Evolutionary conservation across 2,888 invertebrate species (phyloP).

Genomic region (Plemyria rubiginata): DNA sequence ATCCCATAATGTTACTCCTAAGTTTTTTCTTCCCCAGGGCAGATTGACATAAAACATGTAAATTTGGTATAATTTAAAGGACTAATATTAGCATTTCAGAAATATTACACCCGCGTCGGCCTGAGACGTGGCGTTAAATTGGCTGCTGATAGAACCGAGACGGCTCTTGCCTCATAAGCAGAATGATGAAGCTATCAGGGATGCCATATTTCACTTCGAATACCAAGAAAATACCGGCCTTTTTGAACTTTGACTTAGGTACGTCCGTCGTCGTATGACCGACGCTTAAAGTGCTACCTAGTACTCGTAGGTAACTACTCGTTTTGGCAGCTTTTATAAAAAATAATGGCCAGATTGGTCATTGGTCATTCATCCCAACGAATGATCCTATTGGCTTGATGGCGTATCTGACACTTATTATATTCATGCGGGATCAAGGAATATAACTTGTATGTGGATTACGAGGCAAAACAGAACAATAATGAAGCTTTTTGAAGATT

Average conservation of each 20-base stretch:
- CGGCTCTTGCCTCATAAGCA: constrained; percentile 39
- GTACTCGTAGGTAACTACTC: too few relatives aligned
- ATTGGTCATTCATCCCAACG: too few relatives aligned
- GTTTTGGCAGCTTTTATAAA: too few relatives aligned
- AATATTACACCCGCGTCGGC: constrained; percentile 63
- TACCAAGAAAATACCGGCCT: background rate
- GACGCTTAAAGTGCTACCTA: too few relatives aligned
- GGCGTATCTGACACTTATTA: too few relatives aligned
- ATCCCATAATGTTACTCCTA: constrained; percentile 10
- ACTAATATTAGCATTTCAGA: constrained; percentile 48
- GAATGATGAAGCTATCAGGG: constrained; percentile 33
- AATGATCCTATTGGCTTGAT: too few relatives aligned
- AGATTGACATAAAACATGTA: constrained; percentile 26
- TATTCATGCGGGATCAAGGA: too few relatives aligned
- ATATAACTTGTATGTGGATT: too few relatives aligned
- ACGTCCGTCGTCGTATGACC: too few relatives aligned
- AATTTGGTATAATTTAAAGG: constrained; percentile 25
- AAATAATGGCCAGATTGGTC: too few relatives aligned
- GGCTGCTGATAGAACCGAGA: constrained; percentile 56
- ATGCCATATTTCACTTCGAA: constrained; percentile 29
- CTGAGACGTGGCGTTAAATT: constrained; percentile 79
- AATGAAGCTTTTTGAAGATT: background rate
- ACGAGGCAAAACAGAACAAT: background rate
- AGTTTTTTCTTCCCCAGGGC: constrained; percentile 11
- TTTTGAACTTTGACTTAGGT: background rate